Evolutionary conservation across 2,113 vertebrate genomes (phyloP).

Genomic region (Cheirogaleus medius): DNA sequence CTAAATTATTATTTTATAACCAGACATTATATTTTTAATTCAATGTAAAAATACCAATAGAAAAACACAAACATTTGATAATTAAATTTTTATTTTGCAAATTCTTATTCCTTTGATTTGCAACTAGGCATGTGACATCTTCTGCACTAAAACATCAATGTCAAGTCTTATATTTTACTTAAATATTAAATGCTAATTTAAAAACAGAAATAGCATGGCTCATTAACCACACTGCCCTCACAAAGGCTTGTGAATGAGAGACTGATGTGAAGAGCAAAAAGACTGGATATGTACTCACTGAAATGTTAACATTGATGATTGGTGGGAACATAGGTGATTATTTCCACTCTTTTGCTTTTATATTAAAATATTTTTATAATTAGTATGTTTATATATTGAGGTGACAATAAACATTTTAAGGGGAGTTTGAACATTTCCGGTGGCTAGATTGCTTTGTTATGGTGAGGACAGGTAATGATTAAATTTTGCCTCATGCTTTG

Average conservation of each 20-base stretch:
- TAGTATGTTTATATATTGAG: not conserved
- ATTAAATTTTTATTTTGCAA: conserved; percentile 2
- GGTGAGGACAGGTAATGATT: not conserved
- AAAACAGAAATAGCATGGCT: not conserved
- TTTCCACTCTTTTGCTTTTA: not conserved
- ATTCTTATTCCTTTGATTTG: not conserved
- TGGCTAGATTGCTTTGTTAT: not conserved
- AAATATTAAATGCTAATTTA: not conserved
- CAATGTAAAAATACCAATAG: not conserved
- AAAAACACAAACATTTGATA: not conserved
- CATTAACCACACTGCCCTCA: not conserved
- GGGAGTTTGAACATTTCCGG: not conserved
- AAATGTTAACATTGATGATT: not conserved
- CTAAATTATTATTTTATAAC: conserved; percentile 4
- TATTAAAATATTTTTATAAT: not conserved
- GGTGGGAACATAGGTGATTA: not conserved
- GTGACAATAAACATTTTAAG: not conserved
- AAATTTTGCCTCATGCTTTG: not conserved
- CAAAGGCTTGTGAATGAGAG: not conserved
- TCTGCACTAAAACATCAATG: not conserved
- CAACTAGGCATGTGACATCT: not conserved
- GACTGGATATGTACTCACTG: not conserved
- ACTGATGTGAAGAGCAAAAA: not conserved
- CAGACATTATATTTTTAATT: conserved; percentile 33
- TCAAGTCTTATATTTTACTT: conserved; percentile 25